phyloP scores from a whole-genome alignment of 2,113 vertebrate species.

The Emberiza fucata region DNA sequence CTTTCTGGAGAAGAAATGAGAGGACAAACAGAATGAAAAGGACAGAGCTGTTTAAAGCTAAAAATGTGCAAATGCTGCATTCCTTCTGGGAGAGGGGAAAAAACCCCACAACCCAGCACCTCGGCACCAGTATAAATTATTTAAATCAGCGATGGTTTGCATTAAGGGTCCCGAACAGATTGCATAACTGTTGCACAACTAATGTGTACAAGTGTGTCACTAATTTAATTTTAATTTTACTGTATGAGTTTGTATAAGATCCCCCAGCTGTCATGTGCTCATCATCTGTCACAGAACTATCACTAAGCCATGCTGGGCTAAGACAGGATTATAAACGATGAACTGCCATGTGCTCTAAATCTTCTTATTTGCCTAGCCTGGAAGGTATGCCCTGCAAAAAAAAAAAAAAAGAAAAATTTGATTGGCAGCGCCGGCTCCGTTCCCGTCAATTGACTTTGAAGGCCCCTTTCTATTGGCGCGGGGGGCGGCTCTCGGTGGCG shows the following conservation, averaged over 20 bases:
- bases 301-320: conserved; percentile 85
- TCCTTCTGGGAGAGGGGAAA: background rate
- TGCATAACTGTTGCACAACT: conserved; percentile 81
- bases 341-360: conserved; percentile 85
- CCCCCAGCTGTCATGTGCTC: conserved; percentile 83
- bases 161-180: conserved; percentile 69
- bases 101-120: background rate
- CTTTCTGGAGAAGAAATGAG: background rate
- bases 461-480: conserved; percentile 62
- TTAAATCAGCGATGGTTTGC: conserved; percentile 38
- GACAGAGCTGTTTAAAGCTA: background rate
- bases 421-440: conserved; percentile 70
- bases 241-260: conserved; percentile 75
- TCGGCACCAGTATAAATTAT: conserved; percentile 3
- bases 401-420: conserved; percentile 54
- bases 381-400: conserved; percentile 78
- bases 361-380: conserved; percentile 84
- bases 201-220: conserved; percentile 82
- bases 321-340: conserved; percentile 87
- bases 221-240: conserved; percentile 86
- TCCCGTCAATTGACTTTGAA: conserved; percentile 73
- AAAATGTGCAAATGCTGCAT: background rate
- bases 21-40: background rate
- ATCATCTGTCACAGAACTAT: conserved; percentile 82
- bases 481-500: conserved; percentile 49